A percentile compares a stretch with the other conserved stretches of the same genome.
These are phyloP conservation scores for Brachyrhaphis roseni DNA, from an alignment of 2,797 vertebrate species.

Conservation along the genomic window DNA sequence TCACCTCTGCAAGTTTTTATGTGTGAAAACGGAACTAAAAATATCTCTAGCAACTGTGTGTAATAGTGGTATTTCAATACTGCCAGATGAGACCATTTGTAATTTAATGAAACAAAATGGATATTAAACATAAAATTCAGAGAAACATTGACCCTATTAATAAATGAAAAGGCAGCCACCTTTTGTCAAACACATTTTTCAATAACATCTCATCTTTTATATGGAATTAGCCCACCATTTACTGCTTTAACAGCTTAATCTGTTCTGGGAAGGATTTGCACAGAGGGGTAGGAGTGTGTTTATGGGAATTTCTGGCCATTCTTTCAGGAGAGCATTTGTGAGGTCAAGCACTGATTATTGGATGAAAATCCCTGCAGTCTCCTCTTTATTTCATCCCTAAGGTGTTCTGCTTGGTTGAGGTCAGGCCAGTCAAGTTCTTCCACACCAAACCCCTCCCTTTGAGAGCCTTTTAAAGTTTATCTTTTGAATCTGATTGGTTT, in stretches of 20 bases:
- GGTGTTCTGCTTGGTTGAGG: neutral
- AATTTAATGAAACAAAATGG: neutral
- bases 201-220: neutral
- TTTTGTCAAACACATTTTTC: too few species aligned
- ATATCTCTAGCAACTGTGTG: neutral
- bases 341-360: neutral
- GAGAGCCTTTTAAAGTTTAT: neutral
- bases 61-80: neutral
- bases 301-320: neutral
- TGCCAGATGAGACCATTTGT: neutral
- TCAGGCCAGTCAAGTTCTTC: neutral
- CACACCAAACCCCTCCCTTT: neutral
- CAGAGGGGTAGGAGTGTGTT: neutral
- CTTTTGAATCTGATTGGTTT: neutral
- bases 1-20: neutral
- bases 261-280: neutral
- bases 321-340: neutral
- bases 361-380: neutral
- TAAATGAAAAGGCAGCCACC: neutral
- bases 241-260: neutral
- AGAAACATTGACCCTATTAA: neutral
- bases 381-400: neutral
- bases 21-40: slow-evolving; percentile 11
- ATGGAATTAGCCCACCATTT: neutral
- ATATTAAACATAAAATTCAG: neutral